Base-by-base conservation (phyloP, 2,113 vertebrate species). In the Onychorhynchus coronatus region DNA sequence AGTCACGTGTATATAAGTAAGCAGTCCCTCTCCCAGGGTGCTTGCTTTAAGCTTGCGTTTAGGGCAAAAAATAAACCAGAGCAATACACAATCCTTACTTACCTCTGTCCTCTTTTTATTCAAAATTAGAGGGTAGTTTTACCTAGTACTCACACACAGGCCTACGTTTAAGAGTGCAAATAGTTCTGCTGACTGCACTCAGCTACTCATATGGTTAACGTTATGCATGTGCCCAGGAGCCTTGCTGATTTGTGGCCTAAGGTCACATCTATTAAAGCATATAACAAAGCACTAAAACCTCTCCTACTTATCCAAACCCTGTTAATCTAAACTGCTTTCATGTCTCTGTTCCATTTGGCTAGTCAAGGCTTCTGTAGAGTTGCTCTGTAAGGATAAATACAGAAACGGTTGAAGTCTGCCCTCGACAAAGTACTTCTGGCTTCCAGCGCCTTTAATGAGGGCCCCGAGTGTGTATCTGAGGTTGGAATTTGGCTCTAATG, bases 311-410 rank as follows among this genome's bases (percentile, higher is more conserved):
- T 95, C 91, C 92, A 96, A 96, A 91, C 91, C 52, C 91, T 87
- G 92, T 85, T 96, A 96, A 95, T 96, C 92, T 93, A 96, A 96
- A 95, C 96, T 96, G 42, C 91, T 97, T 96, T 95, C 47, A 96
- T 94, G 93, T 95, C 70, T 90, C 93, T 86, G 76, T 97, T 96
- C 95, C 93, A 94, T 96, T 96, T 97, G 92, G 89, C 87, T 93
- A 95, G 93, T 95, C 97, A 96, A 91, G 68, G 71, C 79, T 96
- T 93, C 84, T 70, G 76, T 74, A 76, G 85, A 67, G 79, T 44
- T 91, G 24, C 27, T 96, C 83, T 92, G 61, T 81, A 39, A 95
- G 91, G 53, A 87, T 95, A 96, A 96, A 95, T 92, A 96, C 47
- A 46, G 94, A 96, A 93, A 84, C 2, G 1, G 85, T 84, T 93